phyloP scores from a whole-genome alignment of 1,140 invertebrate species.

The Drosophila grimshawi region DNA sequence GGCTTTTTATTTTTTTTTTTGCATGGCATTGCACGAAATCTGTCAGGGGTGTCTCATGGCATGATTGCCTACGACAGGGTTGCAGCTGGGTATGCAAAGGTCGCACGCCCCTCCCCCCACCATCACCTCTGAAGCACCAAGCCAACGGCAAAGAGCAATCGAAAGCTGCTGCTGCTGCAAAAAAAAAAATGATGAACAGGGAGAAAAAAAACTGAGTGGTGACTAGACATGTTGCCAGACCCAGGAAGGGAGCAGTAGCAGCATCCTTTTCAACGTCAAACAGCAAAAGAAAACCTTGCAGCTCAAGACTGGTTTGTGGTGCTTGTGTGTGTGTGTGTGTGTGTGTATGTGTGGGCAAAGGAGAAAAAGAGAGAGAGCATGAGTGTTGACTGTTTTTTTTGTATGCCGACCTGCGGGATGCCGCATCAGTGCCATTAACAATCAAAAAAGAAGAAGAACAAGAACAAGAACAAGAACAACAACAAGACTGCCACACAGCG shows the following conservation, averaged over 20 bases:
- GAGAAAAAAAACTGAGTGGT: conserved; percentile 17
- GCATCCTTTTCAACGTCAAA: conserved; percentile 36
- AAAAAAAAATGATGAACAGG: conserved; percentile 3
- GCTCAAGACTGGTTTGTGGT: conserved; percentile 49
- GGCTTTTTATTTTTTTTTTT: conserved; percentile 7
- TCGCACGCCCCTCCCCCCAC: conserved; percentile 25
- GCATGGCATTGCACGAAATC: conserved; percentile 24
- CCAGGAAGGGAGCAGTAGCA: conserved; percentile 23
- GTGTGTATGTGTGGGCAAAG: neutral
- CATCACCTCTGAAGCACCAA: neutral
- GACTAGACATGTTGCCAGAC: conserved; percentile 57
- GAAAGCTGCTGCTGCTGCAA: conserved; percentile 27
- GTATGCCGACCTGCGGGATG: neutral
- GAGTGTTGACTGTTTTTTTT: conserved; percentile 17
- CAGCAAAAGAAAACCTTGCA: conserved; percentile 45
- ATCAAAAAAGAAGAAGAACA: conserved; percentile 7
- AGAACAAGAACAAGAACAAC: neutral
- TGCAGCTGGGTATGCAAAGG: conserved; percentile 27
- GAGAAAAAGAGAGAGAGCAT: conserved; percentile 6
- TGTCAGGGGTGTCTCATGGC: conserved; percentile 30
- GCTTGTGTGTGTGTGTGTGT: neutral
- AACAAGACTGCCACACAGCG: conserved; percentile 32
- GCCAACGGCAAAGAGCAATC: conserved; percentile 38
- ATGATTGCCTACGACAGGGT: conserved; percentile 30
- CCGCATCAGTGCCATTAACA: conserved; percentile 6